phyloP scores from a whole-genome alignment of 2,888 invertebrate species.

The Dascillus cervinus region DNA sequence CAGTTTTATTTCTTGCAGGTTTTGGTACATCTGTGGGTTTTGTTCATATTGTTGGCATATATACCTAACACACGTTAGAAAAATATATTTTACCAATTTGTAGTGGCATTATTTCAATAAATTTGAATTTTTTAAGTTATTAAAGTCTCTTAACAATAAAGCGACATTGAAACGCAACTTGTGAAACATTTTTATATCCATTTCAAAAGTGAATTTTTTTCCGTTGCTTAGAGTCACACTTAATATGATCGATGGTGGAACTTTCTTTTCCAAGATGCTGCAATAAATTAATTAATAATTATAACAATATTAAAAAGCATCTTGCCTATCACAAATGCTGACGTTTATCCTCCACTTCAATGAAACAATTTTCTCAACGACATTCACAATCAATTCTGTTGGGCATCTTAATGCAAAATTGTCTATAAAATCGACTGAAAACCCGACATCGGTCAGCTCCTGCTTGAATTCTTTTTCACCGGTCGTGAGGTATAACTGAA shows the following conservation, averaged over 20 bases:
- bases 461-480: constrained; percentile 28
- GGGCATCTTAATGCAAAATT: constrained; percentile 25
- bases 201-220: constrained; percentile 26
- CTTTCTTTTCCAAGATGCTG: constrained; percentile 27
- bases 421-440: constrained; percentile 28
- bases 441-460: constrained; percentile 26
- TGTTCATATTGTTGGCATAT: constrained; percentile 69
- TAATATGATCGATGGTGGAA: constrained; percentile 30
- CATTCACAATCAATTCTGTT: constrained; percentile 2
- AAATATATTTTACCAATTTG: constrained; percentile 2
- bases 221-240: constrained; percentile 28
- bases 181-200: constrained; percentile 32
- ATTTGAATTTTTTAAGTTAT: constrained; percentile 14
- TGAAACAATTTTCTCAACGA: background rate
- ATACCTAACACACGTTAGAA: constrained; percentile 28
- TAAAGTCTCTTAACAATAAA: constrained; percentile 31
- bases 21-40: constrained; percentile 76
- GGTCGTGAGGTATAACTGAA: no score
- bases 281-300: constrained; percentile 16
- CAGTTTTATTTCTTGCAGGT: constrained; percentile 43
- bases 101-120: constrained; percentile 12
- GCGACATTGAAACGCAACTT: constrained; percentile 35
- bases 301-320: constrained; percentile 6
- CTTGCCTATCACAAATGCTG: constrained; percentile 33
- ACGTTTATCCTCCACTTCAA: constrained; percentile 35